phyloP scores from a whole-genome alignment of 2,888 invertebrate species.

The Ditula angustiorana region DNA sequence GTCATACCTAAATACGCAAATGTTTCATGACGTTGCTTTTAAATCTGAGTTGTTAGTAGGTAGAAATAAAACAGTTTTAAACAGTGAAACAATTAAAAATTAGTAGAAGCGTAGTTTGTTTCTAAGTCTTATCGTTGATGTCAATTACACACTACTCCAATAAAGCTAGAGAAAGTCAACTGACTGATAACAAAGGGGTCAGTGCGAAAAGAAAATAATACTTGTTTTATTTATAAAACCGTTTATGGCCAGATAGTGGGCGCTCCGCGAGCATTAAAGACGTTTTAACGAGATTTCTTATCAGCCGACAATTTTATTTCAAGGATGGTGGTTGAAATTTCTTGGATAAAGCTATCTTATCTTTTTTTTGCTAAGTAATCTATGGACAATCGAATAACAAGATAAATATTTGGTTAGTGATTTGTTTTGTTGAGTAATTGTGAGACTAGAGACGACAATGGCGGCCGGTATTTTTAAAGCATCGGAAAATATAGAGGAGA shows the following conservation, averaged over 20 bases:
- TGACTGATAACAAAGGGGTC: constrained; percentile 28
- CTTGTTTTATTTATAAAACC: constrained; percentile 5
- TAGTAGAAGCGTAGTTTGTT: background rate
- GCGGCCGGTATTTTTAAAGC: constrained; percentile 14
- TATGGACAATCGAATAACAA: background rate
- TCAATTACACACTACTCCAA: background rate
- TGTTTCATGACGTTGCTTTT: too few relatives aligned
- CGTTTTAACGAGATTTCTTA: constrained; percentile 31
- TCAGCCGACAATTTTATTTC: constrained; percentile 19
- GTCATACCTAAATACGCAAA: too few relatives aligned
- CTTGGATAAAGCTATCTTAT: constrained; percentile 16
- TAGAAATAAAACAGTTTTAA: too few relatives aligned
- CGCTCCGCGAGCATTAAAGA: constrained; percentile 14
- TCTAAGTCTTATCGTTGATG: background rate
- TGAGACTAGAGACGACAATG: constrained; percentile 9
- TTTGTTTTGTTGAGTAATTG: constrained; percentile 8
- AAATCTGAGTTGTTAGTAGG: too few relatives aligned
- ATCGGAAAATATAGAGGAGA: constrained; percentile 56
- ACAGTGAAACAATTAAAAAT: background rate
- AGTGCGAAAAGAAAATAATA: constrained; percentile 11
- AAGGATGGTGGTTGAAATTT: background rate
- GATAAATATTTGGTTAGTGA: background rate
- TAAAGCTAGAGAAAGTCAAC: background rate
- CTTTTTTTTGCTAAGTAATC: constrained; percentile 10
- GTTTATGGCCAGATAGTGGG: constrained; percentile 24